Base-by-base conservation (phyloP, 2,888 invertebrate genomes). In the Mantis religiosa region DNA sequence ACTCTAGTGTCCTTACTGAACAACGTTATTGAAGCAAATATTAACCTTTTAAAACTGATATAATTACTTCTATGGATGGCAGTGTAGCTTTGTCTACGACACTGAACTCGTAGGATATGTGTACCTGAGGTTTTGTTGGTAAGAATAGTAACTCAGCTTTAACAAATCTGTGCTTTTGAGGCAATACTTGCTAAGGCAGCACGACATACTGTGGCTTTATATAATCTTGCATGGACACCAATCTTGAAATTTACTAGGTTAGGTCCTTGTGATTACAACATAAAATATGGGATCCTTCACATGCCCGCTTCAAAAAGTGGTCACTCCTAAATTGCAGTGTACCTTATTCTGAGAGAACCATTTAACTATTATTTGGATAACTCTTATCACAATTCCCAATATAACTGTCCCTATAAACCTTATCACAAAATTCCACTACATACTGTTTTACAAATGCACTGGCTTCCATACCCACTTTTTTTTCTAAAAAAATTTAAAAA, bases 131-230 rank as follows among this genome's bases (percentile, higher is more conserved):
- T 71, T 71, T 71, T 71, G 54, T 71, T 71, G 54, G 54, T 71
- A 71, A 71, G 54, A 20, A 71, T 71, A 71, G 54, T 71, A 71
- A 71, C 54, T 71, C 54, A 71, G 25, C 25, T 20, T 71, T 71
- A 71, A 25, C 25, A 20, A 71, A 71, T 6, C 54, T 71, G 54
- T 25, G 25, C 54, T 85, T 54, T 85, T 27, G 54, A 20, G 20
- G 54, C 54, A 30, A 41, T 84, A 30, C 54, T 85, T 54, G 54
- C 20, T 20, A 54, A 85, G 28, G 86, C 71, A 87, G 87, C 87
- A 87, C 87, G 34, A 87, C 82, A 82, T 82, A 87, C 87, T 87
- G 87, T 87, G 87, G 87, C 28, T 30, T 87, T 41, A 87, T 87
- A 87, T 87, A 87, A 87, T 82, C 82, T 87, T 87, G 81, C 81